Evolutionary conservation across 2,888 invertebrate species (phyloP).

Genomic region (Drosophila peninsularis): DNA sequence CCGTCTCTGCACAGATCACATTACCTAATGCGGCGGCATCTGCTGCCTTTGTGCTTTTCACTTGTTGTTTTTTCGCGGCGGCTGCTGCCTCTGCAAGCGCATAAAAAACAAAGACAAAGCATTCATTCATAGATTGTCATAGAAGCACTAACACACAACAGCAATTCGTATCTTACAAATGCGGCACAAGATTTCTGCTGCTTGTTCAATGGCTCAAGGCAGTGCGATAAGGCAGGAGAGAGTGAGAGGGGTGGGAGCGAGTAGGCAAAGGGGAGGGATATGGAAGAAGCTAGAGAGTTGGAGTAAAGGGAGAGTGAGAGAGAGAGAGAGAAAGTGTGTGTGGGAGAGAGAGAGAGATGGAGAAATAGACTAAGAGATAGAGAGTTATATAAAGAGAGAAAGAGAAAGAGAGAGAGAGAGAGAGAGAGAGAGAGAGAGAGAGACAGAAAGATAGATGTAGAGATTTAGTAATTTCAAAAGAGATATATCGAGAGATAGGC

Average conservation of each 20-base stretch:
- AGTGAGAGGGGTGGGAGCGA: background rate
- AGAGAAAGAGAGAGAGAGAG: too few species aligned
- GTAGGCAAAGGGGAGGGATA: background rate
- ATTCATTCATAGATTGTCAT: slow-evolving; percentile 50
- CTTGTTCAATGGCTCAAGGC: background rate
- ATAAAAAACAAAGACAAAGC: slow-evolving; percentile 36
- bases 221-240: background rate
- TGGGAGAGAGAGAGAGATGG: background rate
- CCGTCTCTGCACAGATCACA: slow-evolving; percentile 58
- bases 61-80: slow-evolving; percentile 48
- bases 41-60: slow-evolving; percentile 55
- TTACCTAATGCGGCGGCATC: slow-evolving; percentile 72
- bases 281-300: background rate
- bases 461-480: too few species aligned
- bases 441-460: too few species aligned
- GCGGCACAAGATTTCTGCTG: slow-evolving; percentile 18
- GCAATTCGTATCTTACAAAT: slow-evolving; percentile 33
- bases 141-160: slow-evolving; percentile 37
- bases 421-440: too few species aligned
- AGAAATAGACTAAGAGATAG: too few species aligned
- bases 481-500: too few species aligned
- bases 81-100: slow-evolving; percentile 28
- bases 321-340: background rate
- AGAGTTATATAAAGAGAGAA: too few species aligned
- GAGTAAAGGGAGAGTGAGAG: background rate